Percentiles rank a stretch among this genome's conserved stretches.
These are phyloP conservation scores for Eristalis intricaria DNA, from an alignment of 2,888 invertebrate genomes.

Conservation along the genomic window DNA sequence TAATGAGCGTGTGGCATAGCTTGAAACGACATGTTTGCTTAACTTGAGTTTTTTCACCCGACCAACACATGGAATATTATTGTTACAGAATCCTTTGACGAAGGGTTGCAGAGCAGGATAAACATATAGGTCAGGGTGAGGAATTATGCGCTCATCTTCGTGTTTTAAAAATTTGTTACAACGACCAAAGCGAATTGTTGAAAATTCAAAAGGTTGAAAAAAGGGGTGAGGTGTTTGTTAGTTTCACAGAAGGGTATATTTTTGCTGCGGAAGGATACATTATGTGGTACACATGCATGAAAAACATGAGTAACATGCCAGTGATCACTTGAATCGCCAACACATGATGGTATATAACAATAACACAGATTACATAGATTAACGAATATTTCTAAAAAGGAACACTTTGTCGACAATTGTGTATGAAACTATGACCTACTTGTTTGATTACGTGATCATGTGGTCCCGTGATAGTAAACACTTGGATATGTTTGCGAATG, in stretches of 20 bases:
- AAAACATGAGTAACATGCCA: conserved; percentile 50
- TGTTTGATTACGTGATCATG: no score
- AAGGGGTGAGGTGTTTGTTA: conserved; percentile 40
- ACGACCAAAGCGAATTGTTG: conserved; percentile 66
- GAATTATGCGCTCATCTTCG: conserved; percentile 59
- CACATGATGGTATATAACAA: conserved; percentile 40
- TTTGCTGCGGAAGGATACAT: conserved; percentile 42
- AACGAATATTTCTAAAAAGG: conserved; percentile 14
- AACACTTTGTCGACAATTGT: not conserved
- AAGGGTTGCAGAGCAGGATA: conserved; percentile 29
- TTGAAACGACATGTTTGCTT: conserved; percentile 56
- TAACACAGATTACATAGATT: conserved; percentile 25
- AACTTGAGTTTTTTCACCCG: conserved; percentile 43
- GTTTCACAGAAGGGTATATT: conserved; percentile 24
- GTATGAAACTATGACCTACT: not conserved
- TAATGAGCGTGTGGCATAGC: conserved; percentile 29
- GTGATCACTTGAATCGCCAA: conserved; percentile 59
- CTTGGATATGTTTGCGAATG: no score
- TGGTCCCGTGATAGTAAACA: no score
- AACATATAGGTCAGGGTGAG: conserved; percentile 18
- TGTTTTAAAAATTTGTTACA: conserved; percentile 57
- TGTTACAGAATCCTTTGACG: conserved; percentile 54
- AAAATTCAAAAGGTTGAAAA: conserved; percentile 52
- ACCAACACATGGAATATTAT: conserved; percentile 41
- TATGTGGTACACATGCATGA: not conserved